Base-by-base conservation (phyloP, 2,797 vertebrate species). In the Ptychadena robeensis region DNA sequence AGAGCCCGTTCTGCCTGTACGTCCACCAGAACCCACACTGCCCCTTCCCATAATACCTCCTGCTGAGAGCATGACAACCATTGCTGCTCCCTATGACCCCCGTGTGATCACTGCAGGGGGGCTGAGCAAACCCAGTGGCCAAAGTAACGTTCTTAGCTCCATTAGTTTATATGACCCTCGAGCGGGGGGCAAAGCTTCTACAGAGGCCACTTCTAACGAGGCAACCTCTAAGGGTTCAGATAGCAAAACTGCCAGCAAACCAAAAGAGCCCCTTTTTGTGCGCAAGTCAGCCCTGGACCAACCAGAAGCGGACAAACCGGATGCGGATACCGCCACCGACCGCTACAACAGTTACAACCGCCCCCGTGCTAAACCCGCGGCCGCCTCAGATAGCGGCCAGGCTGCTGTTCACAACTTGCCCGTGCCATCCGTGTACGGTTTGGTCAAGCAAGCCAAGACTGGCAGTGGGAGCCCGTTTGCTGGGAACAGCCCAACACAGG, bases 271-370 rank as follows among this genome's bases (percentile, higher is more conserved):
- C 0, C 92, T 96, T 0, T 98, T 98, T 69, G 89, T 96, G 0
- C 93, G 97, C 0, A 96, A 96, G n/a, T 98, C 97, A 0, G 96
- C 97, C 0, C 75, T 98, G 87, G 96, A 98, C 3, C 96, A 97
- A 74, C 95, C 93, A 0, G 96, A 98, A 14, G 69, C 89, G 0
- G 96, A 96, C 61, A 97, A 96, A 73, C 86, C 85, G 0, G 5
- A 37, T 0, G 53, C 30, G 0, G 89, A 95, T 32, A 68, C 91
- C 0, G 87, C 92, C 31, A 95, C 96, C 0, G 96, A 98, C 90
- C 90, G 96, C 6, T 98, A 98, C 88, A 99, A 98, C 90, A 99
- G 97, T 79, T 99, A 98, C 57, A 99, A 98, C 89, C 82, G 97
- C 11, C 96, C 96, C 0, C 92, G 97, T 0, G 93, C 96, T 69